These are phyloP conservation scores for Cotesia vestalis DNA, from an alignment of 1,140 invertebrate species.

Conservation along the genomic window DNA sequence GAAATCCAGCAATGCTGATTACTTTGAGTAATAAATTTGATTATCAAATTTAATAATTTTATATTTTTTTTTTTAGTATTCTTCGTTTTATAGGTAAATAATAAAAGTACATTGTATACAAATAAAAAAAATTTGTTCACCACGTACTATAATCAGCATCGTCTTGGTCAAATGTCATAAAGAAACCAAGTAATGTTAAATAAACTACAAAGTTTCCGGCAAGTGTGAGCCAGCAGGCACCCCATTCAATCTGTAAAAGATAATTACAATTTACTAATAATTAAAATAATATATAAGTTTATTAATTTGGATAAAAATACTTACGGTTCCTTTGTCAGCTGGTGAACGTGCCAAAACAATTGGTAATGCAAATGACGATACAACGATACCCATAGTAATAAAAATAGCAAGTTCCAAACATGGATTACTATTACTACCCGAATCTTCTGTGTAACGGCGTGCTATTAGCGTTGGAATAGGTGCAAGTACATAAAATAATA, in stretches of 20 bases:
- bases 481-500: conserved; percentile 92
- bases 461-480: conserved; percentile 92
- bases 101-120: conserved; percentile 26
- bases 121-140: conserved; percentile 62
- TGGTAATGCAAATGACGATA: conserved; percentile 95
- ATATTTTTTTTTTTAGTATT: conserved; percentile 8
- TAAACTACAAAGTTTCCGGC: conserved; percentile 92
- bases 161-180: conserved; percentile 81
- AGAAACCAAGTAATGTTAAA: conserved; percentile 91
- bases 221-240: conserved; percentile 87
- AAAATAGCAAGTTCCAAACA: conserved; percentile 92
- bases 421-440: conserved; percentile 76
- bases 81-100: conserved; percentile 16
- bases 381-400: conserved; percentile 89
- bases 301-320: conserved; percentile 49
- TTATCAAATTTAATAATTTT: conserved; percentile 1
- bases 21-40: neutral
- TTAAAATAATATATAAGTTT: too few species aligned
- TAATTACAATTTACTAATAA: neutral
- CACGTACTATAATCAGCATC: conserved; percentile 83
- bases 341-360: conserved; percentile 87
- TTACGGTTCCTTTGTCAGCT: conserved; percentile 67
- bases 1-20: neutral
- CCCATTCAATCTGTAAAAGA: conserved; percentile 77
- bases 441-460: conserved; percentile 75